Percentiles rank a stretch among this genome's conserved stretches.
These are phyloP conservation scores for Siderastrea siderea DNA, from an alignment of 92 coral and sea anemone genomes.

Conservation along the genomic window DNA sequence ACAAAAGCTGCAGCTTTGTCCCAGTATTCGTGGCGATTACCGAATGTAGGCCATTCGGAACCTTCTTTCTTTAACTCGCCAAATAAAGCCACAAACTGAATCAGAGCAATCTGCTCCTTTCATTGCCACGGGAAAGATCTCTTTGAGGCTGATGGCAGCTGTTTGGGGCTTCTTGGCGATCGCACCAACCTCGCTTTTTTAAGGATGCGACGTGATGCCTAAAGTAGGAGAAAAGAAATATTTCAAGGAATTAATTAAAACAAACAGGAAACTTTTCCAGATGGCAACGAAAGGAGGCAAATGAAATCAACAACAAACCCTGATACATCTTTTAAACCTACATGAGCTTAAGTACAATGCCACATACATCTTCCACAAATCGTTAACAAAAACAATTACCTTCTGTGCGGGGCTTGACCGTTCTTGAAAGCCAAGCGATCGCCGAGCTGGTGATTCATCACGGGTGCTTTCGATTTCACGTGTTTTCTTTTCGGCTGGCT, in stretches of 20 bases:
- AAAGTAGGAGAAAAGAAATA: background rate
- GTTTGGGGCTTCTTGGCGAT: slow-evolving; percentile 14
- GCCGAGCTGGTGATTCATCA: background rate
- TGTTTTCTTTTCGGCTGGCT: background rate
- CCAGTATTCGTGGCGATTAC: slow-evolving; percentile 22
- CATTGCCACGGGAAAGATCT: background rate
- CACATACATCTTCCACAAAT: background rate
- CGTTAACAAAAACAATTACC: background rate
- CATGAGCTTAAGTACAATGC: background rate
- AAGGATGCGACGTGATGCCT: slow-evolving; percentile 21
- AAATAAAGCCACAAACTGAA: slow-evolving; percentile 8
- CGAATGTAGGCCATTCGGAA: slow-evolving; percentile 25
- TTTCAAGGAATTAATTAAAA: background rate
- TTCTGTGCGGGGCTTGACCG: background rate
- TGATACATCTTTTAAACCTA: background rate
- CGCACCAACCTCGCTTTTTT: slow-evolving; percentile 1
- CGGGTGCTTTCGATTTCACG: background rate
- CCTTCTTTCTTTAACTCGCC: background rate
- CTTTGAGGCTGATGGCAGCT: background rate
- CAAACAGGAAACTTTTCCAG: background rate
- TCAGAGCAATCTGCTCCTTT: background rate
- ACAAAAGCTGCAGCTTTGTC: slow-evolving; percentile 18
- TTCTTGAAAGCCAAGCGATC: background rate
- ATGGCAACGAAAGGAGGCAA: too few relatives aligned
- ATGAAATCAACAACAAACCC: too few relatives aligned